A percentile compares a stretch with the other conserved stretches of the same genome.
These are phyloP conservation scores for Mesembrinibis cayennensis DNA, from an alignment of 2,113 vertebrate genomes.

Conservation along the genomic window DNA sequence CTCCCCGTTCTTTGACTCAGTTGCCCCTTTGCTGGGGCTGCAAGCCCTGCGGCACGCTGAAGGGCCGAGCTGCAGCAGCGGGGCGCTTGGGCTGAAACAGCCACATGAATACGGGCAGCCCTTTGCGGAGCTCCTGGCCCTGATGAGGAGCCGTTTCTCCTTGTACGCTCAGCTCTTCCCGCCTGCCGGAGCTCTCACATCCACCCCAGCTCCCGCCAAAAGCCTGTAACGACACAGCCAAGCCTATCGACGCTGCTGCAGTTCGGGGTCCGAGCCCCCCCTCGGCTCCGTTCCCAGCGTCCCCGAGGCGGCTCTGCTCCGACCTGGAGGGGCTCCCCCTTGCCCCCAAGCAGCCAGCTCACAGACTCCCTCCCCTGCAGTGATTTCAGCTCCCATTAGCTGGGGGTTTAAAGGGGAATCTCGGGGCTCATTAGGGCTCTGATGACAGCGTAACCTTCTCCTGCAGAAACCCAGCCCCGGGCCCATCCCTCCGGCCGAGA, in stretches of 20 bases:
- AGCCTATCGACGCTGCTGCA: background rate
- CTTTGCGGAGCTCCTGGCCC: background rate
- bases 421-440: background rate
- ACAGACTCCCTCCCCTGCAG: background rate
- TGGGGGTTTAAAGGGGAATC: background rate
- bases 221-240: background rate
- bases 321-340: background rate
- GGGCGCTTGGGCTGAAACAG: background rate
- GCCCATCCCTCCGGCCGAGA: background rate
- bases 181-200: background rate
- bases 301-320: background rate
- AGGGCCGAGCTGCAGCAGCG: fast-evolving
- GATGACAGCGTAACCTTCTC: background rate
- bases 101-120: background rate
- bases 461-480: background rate
- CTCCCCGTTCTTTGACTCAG: background rate
- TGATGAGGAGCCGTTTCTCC: background rate
- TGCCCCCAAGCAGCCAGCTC: background rate
- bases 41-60: background rate
- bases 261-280: fast-evolving
- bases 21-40: background rate
- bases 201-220: background rate
- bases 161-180: background rate
- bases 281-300: background rate
- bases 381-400: background rate